phyloP scores from a whole-genome alignment of 2,113 vertebrate species.

The Lucifuga dentata region DNA sequence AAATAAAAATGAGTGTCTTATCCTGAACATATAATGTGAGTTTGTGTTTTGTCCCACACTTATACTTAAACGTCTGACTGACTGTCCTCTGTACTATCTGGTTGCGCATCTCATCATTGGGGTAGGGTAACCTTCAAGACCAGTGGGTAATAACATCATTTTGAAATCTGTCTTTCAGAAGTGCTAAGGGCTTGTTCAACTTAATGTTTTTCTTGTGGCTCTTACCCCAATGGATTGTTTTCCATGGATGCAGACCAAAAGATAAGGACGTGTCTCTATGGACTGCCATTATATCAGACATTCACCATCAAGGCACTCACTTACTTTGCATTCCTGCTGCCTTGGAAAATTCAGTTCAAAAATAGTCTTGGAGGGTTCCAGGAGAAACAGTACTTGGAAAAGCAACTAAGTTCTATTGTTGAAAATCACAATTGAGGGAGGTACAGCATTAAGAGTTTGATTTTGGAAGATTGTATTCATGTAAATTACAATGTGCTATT shows the following conservation, averaged over 20 bases:
- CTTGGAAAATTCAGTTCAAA: conserved; percentile 41
- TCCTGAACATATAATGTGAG: conserved; percentile 26
- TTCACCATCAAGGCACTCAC: conserved; percentile 46
- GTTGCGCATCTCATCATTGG: conserved; percentile 4
- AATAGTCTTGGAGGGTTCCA: conserved; percentile 28
- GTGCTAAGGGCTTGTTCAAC: conserved; percentile 24
- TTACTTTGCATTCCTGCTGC: conserved; percentile 37
- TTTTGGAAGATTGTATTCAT: conserved; percentile 2
- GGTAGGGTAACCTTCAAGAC: conserved; percentile 19
- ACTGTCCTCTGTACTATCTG: conserved; percentile 1
- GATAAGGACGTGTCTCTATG: conserved; percentile 69
- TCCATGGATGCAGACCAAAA: conserved; percentile 79
- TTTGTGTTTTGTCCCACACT: conserved; percentile 5
- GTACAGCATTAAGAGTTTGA: background rate
- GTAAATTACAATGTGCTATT: background rate
- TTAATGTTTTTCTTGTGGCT: conserved; percentile 56
- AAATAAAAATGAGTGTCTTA: conserved; percentile 18
- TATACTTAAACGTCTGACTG: conserved; percentile 14
- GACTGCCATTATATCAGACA: conserved; percentile 35
- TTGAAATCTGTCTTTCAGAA: conserved; percentile 31
- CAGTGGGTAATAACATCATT: conserved; percentile 41
- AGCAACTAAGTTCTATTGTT: conserved; percentile 21
- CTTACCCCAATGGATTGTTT: conserved; percentile 71
- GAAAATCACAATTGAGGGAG: conserved; percentile 5
- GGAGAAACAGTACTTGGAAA: conserved; percentile 27